Base-by-base conservation (phyloP, 2,888 invertebrate genomes). In the Cephus pulcher region DNA sequence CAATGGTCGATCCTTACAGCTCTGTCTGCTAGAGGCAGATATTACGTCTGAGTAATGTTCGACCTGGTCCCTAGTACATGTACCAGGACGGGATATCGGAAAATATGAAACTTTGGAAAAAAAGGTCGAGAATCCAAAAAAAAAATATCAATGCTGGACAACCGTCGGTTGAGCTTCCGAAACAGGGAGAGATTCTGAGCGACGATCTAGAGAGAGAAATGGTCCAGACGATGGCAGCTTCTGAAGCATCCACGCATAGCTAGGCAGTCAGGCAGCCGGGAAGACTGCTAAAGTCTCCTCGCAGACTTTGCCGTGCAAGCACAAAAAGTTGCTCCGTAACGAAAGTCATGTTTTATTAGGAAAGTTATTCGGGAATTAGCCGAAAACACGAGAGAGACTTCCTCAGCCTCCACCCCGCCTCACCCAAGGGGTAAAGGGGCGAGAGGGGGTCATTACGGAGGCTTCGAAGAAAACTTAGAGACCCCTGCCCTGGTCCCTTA, bases 271-370 rank as follows among this genome's bases (percentile, higher is more conserved):
- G 56, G 56, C 56, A 23, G 56, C 2, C 56, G 23, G 56, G 23
- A 9, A 30, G 71, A 71, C 71, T 32, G 30, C 23, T 56, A 56
- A 56, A 56, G 56, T 56, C 56, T 35, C 30, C 34, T 71, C 11
- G 71, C 32, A 34, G 71, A 34, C 40, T 70, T 78, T 70, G 56
- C 73, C 78, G 75, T 76, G 73, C 73, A 75, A 68, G 68, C 34
- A 76, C 76, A 74, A 82, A 78, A 82, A 83, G 81, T 82, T 81
- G 82, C 79, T 81, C 75, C 71, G 77, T 77, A 82, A 80, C 86
- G 82, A 84, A 84, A 81, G 82, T 84, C 84, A 82, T 86, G 84
- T 86, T 87, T 88, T 86, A 88, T 88, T 85, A 87, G 86, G 79
- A 86, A 86, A 87, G 86, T 88, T 87, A 80, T 81, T 81, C 82